phyloP scores from a whole-genome alignment of 2,888 invertebrate species.

The Chirona hameri region DNA sequence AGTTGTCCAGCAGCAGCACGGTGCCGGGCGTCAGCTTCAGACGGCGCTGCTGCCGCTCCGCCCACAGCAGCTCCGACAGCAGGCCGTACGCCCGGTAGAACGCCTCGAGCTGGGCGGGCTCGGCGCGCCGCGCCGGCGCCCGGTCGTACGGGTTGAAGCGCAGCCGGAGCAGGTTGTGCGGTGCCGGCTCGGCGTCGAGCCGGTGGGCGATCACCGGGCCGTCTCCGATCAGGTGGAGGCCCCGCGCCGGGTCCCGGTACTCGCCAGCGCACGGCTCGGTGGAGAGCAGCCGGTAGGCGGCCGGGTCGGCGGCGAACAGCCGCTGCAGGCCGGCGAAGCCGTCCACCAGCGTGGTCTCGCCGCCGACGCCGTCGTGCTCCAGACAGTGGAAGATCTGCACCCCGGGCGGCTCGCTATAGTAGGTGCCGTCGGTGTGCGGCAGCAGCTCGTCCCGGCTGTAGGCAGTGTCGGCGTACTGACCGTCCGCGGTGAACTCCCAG shows the following conservation, averaged over 20 bases:
- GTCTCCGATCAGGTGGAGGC: not conserved
- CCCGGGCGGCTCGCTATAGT: conserved; percentile 67
- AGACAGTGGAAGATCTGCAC: conserved; percentile 61
- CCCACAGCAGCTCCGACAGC: not conserved
- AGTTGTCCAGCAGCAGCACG: conserved; percentile 72
- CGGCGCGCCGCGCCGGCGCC: not conserved
- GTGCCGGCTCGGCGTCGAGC: not conserved
- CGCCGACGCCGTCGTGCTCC: conserved; percentile 60
- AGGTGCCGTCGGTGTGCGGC: conserved; percentile 73
- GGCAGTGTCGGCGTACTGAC: conserved; percentile 66
- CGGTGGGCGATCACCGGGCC: not conserved
- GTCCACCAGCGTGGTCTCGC: conserved; percentile 69
- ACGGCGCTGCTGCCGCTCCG: conserved; percentile 37
- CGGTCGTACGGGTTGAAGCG: conserved; percentile 25
- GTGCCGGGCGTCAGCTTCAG: conserved; percentile 58
- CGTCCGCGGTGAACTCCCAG: conserved; percentile 61
- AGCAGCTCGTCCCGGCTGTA: conserved; percentile 65
- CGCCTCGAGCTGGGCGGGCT: not conserved
- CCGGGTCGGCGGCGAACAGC: conserved; percentile 54
- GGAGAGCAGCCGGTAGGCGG: conserved; percentile 59
- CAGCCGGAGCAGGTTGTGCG: not conserved
- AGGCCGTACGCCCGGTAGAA: conserved; percentile 3
- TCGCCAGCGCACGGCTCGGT: not conserved
- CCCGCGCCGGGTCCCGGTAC: conserved; percentile 39
- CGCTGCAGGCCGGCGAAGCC: conserved; percentile 64